Conservation (phyloP, 2,888 invertebrate species). For the Troglohyphantes excavatus region DNA sequence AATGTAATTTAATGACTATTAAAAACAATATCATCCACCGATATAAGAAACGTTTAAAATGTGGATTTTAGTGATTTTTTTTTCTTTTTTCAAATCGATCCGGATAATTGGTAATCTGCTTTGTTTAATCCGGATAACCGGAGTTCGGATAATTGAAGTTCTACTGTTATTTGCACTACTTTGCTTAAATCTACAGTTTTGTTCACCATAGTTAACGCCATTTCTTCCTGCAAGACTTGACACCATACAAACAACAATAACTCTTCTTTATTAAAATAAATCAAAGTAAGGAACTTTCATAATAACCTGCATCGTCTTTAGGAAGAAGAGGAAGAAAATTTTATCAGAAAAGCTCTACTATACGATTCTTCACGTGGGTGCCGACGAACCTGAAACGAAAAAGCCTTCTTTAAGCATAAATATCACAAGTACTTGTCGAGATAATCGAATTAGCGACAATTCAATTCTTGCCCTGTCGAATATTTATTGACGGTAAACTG, state of each 20-base stretch:
- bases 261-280: background rate
- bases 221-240: too few relatives aligned
- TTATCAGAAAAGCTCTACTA: constrained; percentile 39
- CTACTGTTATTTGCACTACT: too few relatives aligned
- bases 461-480: background rate
- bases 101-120: too few relatives aligned
- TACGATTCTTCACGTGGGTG: constrained; percentile 18
- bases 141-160: too few relatives aligned
- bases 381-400: constrained; percentile 11
- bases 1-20: too few relatives aligned
- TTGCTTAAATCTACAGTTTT: too few relatives aligned
- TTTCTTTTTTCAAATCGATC: too few relatives aligned
- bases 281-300: background rate
- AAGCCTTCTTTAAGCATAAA: background rate
- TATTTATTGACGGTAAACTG: background rate
- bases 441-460: constrained; percentile 1
- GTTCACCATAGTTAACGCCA: too few relatives aligned
- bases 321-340: constrained; percentile 17
- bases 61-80: too few relatives aligned
- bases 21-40: too few relatives aligned
- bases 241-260: background rate
- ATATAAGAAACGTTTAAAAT: too few relatives aligned
- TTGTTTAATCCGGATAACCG: too few relatives aligned
- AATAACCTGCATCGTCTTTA: constrained; percentile 51
- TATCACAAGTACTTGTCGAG: background rate